A percentile compares a stretch with the other conserved stretches of the same genome.
These are phyloP conservation scores for Melikaiella ostensackeni DNA, from an alignment of 2,888 invertebrate genomes.

Conservation along the genomic window DNA sequence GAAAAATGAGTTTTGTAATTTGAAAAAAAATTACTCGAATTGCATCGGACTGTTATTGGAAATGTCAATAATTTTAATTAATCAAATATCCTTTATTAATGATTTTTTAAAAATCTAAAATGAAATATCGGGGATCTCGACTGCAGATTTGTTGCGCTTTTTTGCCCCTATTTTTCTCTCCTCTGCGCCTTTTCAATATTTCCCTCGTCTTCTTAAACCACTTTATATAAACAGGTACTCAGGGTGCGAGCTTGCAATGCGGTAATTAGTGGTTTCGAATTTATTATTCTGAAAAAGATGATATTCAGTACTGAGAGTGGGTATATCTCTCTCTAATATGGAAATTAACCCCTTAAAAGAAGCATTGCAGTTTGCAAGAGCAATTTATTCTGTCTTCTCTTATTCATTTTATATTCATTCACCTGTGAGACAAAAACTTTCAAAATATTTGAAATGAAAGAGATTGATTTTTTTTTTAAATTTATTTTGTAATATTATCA, in stretches of 20 bases:
- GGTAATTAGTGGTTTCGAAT: slow-evolving; percentile 68
- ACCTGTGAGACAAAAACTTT: background rate
- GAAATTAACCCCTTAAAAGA: slow-evolving; percentile 3
- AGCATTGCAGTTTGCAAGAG: slow-evolving; percentile 29
- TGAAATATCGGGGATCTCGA: background rate
- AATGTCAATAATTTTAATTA: background rate
- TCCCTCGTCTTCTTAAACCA: background rate
- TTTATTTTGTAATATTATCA: too few relatives aligned
- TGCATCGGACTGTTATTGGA: background rate
- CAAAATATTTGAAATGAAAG: too few relatives aligned
- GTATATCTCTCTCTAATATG: background rate
- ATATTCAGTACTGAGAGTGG: too few relatives aligned
- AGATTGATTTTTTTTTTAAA: too few relatives aligned
- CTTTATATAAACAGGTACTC: slow-evolving; percentile 23
- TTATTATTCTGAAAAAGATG: slow-evolving; percentile 66
- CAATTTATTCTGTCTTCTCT: slow-evolving; percentile 34
- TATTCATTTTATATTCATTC: slow-evolving; percentile 36
- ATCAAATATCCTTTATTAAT: background rate
- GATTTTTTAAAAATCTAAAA: background rate
- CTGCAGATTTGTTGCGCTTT: background rate
- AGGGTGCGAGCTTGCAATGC: slow-evolving; percentile 47
- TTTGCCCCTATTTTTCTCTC: background rate
- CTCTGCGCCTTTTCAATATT: background rate
- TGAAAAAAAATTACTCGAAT: background rate
- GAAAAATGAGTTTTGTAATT: background rate